Evolutionary conservation across 2,113 vertebrate species (phyloP).

Genomic region (Uropsilus gracilis): DNA sequence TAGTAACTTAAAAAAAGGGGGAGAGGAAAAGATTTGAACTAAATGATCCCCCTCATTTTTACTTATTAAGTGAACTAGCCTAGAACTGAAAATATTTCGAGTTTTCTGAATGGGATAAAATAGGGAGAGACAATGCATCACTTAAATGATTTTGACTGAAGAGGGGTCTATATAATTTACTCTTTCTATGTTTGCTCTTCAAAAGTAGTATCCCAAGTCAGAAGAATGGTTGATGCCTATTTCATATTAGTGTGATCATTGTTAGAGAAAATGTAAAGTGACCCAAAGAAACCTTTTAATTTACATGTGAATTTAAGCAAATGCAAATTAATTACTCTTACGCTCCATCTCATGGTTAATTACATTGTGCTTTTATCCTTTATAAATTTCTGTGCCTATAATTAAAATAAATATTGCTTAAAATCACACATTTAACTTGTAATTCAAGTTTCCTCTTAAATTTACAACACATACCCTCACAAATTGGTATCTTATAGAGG

Average conservation of each 20-base stretch:
- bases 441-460: slow-evolving; percentile 4
- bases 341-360: slow-evolving; percentile 61
- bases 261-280: slow-evolving; percentile 72
- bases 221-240: slow-evolving; percentile 15
- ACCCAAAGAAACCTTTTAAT: slow-evolving; percentile 78
- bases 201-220: slow-evolving; percentile 59
- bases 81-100: neutral
- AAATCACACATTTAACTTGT: neutral
- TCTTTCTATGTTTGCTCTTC: slow-evolving; percentile 56
- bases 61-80: neutral
- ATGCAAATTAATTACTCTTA: slow-evolving; percentile 80
- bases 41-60: neutral
- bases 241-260: slow-evolving; percentile 63
- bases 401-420: slow-evolving; percentile 50
- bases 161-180: slow-evolving; percentile 5
- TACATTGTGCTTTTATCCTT: slow-evolving; percentile 60
- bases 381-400: slow-evolving; percentile 28
- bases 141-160: slow-evolving; percentile 53
- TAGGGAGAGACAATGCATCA: neutral
- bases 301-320: slow-evolving; percentile 75
- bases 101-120: neutral
- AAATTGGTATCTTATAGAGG: neutral
- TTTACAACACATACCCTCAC: neutral
- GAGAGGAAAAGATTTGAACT: neutral
- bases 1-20: neutral